phyloP scores from a whole-genome alignment of 2,888 invertebrate genomes.

The Vesta saturnalis region DNA sequence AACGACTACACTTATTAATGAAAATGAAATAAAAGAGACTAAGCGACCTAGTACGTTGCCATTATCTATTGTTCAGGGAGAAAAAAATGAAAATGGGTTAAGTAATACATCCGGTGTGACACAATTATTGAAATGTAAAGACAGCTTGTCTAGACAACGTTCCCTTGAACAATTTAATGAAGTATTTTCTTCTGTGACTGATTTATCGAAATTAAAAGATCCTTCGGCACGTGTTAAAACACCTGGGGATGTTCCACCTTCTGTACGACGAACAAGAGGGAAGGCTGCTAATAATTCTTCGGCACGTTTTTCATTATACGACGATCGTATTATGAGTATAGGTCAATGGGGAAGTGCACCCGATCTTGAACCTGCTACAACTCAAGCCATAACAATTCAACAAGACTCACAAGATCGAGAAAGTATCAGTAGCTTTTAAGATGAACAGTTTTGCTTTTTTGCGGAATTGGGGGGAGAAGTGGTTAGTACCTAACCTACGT shows the following conservation, averaged over 20 bases:
- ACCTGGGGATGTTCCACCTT: constrained; percentile 83
- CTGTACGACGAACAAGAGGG: constrained; percentile 75
- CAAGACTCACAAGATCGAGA: constrained; percentile 54
- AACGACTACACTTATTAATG: constrained; percentile 62
- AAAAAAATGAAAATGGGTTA: constrained; percentile 44
- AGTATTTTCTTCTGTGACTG: constrained; percentile 76
- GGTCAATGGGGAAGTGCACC: constrained; percentile 62
- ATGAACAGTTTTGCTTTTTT: constrained; percentile 10
- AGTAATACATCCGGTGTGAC: constrained; percentile 56
- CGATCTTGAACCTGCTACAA: constrained; percentile 56
- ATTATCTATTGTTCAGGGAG: constrained; percentile 53
- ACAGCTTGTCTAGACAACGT: constrained; percentile 68
- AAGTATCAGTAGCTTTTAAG: constrained; percentile 62
- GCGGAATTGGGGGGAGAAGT: background rate
- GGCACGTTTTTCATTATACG: constrained; percentile 82
- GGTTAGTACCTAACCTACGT: constrained; percentile 9
- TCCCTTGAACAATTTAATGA: constrained; percentile 81
- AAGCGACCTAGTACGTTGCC: constrained; percentile 63
- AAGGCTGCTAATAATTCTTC: constrained; percentile 70
- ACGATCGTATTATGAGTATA: constrained; percentile 86
- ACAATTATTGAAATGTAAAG: constrained; percentile 58
- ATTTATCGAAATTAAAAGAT: constrained; percentile 74
- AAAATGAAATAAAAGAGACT: constrained; percentile 48
- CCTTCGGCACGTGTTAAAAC: constrained; percentile 83
- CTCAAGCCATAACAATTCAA: constrained; percentile 40